Conservation (phyloP, 53 echinoderm and acorn worm species). For the Pentamera pediparva region DNA sequence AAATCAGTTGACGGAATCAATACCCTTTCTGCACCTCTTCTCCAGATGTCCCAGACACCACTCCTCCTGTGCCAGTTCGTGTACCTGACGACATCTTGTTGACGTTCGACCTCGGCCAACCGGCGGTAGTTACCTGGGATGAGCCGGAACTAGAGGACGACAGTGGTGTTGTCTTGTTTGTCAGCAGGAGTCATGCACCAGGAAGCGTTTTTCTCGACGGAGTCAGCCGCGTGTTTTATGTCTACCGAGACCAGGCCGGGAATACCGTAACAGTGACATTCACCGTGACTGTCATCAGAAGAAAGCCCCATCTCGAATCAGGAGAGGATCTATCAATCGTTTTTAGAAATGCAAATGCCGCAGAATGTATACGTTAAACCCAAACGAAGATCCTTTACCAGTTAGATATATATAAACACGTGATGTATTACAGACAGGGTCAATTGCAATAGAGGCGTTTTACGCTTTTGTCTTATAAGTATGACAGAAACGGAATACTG, state of each 20-base stretch:
- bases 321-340: too few relatives aligned
- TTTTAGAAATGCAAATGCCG: too few relatives aligned
- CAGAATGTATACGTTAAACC: too few relatives aligned
- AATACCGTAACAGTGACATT: constrained; percentile 36
- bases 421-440: too few relatives aligned
- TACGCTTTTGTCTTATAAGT: too few relatives aligned
- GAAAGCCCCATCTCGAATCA: too few relatives aligned
- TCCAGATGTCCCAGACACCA: neutral
- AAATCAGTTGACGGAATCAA: too few relatives aligned
- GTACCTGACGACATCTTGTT: neutral
- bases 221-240: constrained; percentile 31
- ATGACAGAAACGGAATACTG: too few relatives aligned
- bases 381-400: too few relatives aligned
- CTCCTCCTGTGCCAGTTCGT: neutral
- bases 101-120: neutral
- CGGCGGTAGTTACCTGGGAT: neutral
- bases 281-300: constrained; percentile 23
- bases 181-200: constrained; percentile 14
- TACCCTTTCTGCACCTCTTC: too few relatives aligned
- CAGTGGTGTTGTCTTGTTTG: neutral
- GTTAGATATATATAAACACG: too few relatives aligned
- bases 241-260: constrained; percentile 13
- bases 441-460: too few relatives aligned
- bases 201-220: constrained; percentile 37
- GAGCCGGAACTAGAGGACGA: neutral